Conservation (phyloP, 2,113 vertebrate genomes). For the Euleptes europaea region DNA sequence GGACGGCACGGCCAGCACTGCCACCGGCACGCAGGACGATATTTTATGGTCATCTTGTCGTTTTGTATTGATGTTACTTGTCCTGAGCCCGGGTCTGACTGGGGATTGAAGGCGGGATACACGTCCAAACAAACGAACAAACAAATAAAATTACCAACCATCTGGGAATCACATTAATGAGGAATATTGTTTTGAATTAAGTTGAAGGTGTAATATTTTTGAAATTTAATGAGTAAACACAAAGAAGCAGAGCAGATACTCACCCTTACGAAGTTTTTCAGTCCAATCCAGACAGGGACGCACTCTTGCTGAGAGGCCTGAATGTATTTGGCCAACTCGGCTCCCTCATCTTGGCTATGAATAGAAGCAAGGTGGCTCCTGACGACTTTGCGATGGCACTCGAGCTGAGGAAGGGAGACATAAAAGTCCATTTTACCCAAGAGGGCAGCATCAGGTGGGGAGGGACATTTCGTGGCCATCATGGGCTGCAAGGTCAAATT, state of each 20-base stretch:
- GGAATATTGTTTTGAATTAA: no score
- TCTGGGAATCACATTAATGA: no score
- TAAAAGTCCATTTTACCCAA: not conserved
- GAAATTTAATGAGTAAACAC: no score
- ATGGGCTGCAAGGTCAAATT: not conserved
- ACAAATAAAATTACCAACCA: no score
- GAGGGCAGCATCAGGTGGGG: not conserved
- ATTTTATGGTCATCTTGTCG: no score
- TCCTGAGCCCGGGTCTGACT: no score
- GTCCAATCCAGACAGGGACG: slow-evolving; percentile 25
- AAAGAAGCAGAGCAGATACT: no score
- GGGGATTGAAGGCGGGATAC: no score
- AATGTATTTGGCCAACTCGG: slow-evolving; percentile 2
- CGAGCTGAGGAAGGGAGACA: slow-evolving; percentile 4
- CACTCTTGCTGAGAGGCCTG: not conserved
- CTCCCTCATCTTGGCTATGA: slow-evolving; percentile 13
- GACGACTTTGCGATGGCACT: slow-evolving; percentile 11
- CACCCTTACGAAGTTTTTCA: not conserved
- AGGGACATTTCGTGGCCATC: not conserved
- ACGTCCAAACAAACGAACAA: no score
- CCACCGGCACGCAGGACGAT: slow-evolving; percentile 72
- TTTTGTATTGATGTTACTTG: no score
- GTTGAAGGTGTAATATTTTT: no score
- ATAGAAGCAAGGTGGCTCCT: slow-evolving; percentile 20
- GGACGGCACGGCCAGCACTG: no score